Percentiles rank a stretch among this genome's conserved stretches.
These are phyloP conservation scores for Callyntrura sp. DNA, from an alignment of 2,888 invertebrate genomes.

Conservation along the genomic window DNA sequence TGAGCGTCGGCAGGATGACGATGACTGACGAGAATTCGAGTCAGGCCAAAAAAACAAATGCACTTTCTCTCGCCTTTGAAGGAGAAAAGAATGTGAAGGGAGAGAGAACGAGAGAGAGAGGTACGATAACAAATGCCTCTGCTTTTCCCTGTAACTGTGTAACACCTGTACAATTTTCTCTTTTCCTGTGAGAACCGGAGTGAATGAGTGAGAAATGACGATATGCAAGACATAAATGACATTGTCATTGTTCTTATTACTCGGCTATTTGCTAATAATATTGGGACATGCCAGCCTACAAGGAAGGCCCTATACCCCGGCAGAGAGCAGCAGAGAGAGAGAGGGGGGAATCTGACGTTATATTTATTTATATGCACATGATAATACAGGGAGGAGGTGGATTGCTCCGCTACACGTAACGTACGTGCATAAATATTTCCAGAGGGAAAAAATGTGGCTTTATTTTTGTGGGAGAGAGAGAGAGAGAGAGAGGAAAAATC, in stretches of 20 bases:
- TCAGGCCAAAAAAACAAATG: constrained; percentile 2
- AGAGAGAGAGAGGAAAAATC: constrained; percentile 31
- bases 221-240: constrained; percentile 48
- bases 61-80: constrained; percentile 13
- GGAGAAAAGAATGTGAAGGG: background rate
- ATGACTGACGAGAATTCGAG: background rate
- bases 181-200: constrained; percentile 50
- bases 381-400: background rate
- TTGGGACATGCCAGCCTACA: background rate
- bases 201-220: constrained; percentile 23
- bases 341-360: background rate
- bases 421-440: constrained; percentile 22
- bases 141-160: background rate
- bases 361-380: too few relatives aligned
- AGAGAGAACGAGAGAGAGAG: background rate
- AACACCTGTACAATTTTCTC: constrained; percentile 46
- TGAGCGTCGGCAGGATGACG: too few relatives aligned
- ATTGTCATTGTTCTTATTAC: constrained; percentile 49
- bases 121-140: constrained; percentile 1
- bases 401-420: background rate
- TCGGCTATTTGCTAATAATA: constrained; percentile 29
- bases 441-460: constrained; percentile 24
- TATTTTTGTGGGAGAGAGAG: constrained; percentile 6
- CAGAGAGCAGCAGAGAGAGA: background rate
- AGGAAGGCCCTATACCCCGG: too few relatives aligned